phyloP scores from a whole-genome alignment of 2,113 vertebrate species.

The Rhinoderma darwinii region DNA sequence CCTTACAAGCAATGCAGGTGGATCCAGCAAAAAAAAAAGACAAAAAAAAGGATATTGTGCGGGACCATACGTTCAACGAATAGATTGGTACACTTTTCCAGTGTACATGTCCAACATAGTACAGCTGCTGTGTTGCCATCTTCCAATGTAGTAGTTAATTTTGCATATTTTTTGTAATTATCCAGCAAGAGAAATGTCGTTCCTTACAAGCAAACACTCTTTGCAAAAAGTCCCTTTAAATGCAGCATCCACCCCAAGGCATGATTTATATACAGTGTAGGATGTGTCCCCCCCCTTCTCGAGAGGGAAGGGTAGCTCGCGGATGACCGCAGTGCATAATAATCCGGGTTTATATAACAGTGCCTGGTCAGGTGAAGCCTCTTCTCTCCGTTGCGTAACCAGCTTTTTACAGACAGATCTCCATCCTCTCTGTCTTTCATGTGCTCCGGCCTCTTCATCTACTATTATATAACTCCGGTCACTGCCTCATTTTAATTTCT shows the following conservation, averaged over 20 bases:
- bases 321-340: slow-evolving; percentile 12
- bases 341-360: slow-evolving; percentile 45
- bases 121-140: too few relatives aligned
- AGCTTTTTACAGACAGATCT: slow-evolving; percentile 16
- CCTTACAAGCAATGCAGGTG: too few relatives aligned
- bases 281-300: background rate
- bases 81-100: too few relatives aligned
- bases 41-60: too few relatives aligned
- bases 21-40: too few relatives aligned
- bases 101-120: too few relatives aligned
- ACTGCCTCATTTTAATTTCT: background rate
- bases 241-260: background rate
- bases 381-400: slow-evolving; percentile 25
- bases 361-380: slow-evolving; percentile 37
- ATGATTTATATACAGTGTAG: background rate
- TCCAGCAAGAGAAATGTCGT: background rate
- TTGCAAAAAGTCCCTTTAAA: background rate
- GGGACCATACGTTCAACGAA: too few relatives aligned
- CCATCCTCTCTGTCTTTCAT: slow-evolving; percentile 17
- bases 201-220: background rate
- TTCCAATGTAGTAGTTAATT: too few relatives aligned
- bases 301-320: background rate
- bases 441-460: slow-evolving; percentile 9
- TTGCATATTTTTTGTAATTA: background rate
- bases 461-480: slow-evolving; percentile 21